Evolutionary conservation across 2,797 vertebrate genomes (phyloP).

Genomic region (Jordanella pulchra): DNA sequence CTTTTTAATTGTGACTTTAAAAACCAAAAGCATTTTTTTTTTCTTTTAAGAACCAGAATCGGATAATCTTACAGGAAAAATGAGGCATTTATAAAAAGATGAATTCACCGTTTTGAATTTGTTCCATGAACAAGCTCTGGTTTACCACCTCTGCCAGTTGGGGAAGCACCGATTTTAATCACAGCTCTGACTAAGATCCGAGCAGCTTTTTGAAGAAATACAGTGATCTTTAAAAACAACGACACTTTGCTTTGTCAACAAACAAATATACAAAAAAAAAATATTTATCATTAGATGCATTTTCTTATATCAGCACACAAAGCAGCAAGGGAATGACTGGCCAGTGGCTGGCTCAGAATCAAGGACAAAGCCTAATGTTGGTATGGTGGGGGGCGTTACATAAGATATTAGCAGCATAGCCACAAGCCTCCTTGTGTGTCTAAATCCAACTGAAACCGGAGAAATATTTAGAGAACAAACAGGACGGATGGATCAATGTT

Average conservation of each 20-base stretch:
- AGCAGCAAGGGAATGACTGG: constrained; percentile 26
- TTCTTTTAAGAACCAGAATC: background rate
- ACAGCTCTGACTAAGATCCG: constrained; percentile 15
- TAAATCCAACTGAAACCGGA: constrained; percentile 32
- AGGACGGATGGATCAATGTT: constrained; percentile 3
- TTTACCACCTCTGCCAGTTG: background rate
- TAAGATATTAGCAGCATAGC: constrained; percentile 55
- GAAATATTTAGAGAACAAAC: constrained; percentile 22
- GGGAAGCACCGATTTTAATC: constrained; percentile 16
- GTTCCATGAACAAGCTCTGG: constrained; percentile 12
- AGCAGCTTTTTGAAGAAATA: background rate
- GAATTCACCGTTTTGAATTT: background rate
- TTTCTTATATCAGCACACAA: constrained; percentile 4
- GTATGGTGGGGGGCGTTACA: constrained; percentile 36
- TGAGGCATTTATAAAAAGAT: too few relatives aligned
- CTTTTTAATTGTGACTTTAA: background rate
- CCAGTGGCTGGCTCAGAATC: constrained; percentile 45
- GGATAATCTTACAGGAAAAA: background rate
- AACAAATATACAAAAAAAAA: background rate
- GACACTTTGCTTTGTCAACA: background rate
- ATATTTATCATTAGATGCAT: background rate
- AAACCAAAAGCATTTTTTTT: background rate
- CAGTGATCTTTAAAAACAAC: background rate
- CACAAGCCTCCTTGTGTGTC: constrained; percentile 50
- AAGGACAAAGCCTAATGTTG: constrained; percentile 50